These are phyloP conservation scores for Trachemys scripta DNA, from an alignment of 2,113 vertebrate genomes.

Conservation along the genomic window DNA sequence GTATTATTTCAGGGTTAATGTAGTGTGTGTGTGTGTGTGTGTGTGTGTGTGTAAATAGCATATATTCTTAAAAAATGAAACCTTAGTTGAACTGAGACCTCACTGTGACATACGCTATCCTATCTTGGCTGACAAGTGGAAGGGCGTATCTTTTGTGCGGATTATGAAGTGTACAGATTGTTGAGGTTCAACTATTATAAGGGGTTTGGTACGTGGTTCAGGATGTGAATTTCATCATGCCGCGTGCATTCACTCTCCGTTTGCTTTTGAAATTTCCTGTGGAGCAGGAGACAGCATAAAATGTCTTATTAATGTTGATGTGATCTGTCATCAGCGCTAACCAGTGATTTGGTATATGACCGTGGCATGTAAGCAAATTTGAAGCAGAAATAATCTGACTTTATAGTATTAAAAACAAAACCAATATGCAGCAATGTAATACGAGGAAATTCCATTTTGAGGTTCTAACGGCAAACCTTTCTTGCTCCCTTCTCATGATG, in stretches of 20 bases:
- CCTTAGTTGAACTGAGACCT: background rate
- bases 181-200: rapidly evolving
- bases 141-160: rapidly evolving
- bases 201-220: rapidly evolving
- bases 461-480: background rate
- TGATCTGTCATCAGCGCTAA: background rate
- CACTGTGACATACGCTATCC: background rate
- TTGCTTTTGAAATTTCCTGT: background rate
- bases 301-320: background rate
- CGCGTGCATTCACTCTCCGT: rapidly evolving
- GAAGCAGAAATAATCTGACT: slow-evolving; percentile 7
- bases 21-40: background rate
- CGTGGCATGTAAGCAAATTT: slow-evolving; percentile 6
- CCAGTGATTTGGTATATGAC: background rate
- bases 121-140: background rate
- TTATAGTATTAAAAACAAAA: slow-evolving; percentile 3
- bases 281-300: background rate
- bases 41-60: background rate
- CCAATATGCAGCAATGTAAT: background rate
- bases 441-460: slow-evolving; percentile 24
- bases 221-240: background rate
- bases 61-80: slow-evolving; percentile 11
- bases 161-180: rapidly evolving
- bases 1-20: background rate
- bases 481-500: background rate